A percentile compares a stretch with the other conserved stretches of the same genome.
Conservation (phyloP, 1,140 invertebrate genomes). For the Neodiprion lecontei region DNA sequence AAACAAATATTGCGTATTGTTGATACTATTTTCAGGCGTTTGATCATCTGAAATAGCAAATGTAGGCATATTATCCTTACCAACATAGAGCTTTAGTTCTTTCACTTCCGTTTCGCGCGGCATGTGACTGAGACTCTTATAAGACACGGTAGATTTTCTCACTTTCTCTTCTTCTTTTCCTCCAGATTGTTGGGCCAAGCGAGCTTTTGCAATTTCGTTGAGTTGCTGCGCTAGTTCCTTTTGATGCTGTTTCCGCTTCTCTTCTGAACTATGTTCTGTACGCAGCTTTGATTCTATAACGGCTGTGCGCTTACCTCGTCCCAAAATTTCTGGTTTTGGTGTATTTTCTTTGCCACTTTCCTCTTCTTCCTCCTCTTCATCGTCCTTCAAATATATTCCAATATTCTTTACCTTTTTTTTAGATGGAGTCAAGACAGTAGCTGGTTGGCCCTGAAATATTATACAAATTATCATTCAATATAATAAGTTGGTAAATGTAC, state of each 20-base stretch:
- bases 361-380: conserved; percentile 86
- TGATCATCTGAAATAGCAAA: conserved; percentile 9
- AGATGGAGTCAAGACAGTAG: conserved; percentile 86
- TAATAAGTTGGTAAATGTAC: conserved; percentile 14
- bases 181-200: conserved; percentile 86
- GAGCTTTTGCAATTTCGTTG: conserved; percentile 91
- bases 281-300: conserved; percentile 95
- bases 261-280: conserved; percentile 95
- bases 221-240: conserved; percentile 90
- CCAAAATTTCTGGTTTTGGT: conserved; percentile 68
- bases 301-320: conserved; percentile 89
- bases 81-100: conserved; percentile 95
- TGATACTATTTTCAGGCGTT: conserved; percentile 1
- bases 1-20: conserved; percentile 26
- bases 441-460: conserved; percentile 71
- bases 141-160: conserved; percentile 94
- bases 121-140: conserved; percentile 91
- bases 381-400: conserved; percentile 95
- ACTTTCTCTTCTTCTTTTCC: conserved; percentile 90
- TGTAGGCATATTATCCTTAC: conserved; percentile 61
- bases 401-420: conserved; percentile 98
- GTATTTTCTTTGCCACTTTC: conserved; percentile 75
- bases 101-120: conserved; percentile 93
- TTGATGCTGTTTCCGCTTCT: conserved; percentile 96
- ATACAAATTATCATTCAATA: conserved; percentile 18